Evolutionary conservation across 1,140 invertebrate genomes (phyloP).

Genomic region (Portunus trituberculatus): DNA sequence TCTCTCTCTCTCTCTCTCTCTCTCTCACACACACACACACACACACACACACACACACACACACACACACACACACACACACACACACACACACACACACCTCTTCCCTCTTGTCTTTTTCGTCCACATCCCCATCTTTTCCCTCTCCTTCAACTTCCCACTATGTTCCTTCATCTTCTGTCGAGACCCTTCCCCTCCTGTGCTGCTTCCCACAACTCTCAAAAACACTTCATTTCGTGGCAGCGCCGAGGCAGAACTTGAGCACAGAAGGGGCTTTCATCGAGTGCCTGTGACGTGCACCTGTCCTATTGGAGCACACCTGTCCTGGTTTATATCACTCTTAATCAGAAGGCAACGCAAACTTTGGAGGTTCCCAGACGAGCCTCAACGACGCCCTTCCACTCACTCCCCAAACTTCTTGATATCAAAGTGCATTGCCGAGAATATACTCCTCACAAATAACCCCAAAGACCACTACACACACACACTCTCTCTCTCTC

Average conservation of each 20-base stretch:
- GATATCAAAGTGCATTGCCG: neutral
- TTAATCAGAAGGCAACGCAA: neutral
- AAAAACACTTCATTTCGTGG: neutral
- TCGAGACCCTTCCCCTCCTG: neutral
- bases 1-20: no score
- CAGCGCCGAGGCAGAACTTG: neutral
- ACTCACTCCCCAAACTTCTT: neutral
- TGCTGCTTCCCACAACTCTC: neutral
- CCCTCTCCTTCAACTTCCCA: no score
- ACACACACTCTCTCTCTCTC: no score
- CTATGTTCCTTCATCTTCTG: no score
- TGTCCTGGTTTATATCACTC: neutral
- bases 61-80: no score
- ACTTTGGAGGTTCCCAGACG: neutral
- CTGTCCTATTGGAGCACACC: neutral
- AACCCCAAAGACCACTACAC: neutral
- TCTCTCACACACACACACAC: neutral
- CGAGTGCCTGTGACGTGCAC: neutral
- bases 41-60: no score
- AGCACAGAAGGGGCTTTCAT: neutral
- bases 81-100: neutral
- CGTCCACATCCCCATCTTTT: neutral
- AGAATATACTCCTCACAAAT: neutral
- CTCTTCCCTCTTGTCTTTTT: neutral
- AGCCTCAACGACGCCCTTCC: neutral